Evolutionary conservation across 2,113 vertebrate species (phyloP), one percentile per base, ranked within the genome.

Genomic region (Ariopsis seemanni): DNA sequence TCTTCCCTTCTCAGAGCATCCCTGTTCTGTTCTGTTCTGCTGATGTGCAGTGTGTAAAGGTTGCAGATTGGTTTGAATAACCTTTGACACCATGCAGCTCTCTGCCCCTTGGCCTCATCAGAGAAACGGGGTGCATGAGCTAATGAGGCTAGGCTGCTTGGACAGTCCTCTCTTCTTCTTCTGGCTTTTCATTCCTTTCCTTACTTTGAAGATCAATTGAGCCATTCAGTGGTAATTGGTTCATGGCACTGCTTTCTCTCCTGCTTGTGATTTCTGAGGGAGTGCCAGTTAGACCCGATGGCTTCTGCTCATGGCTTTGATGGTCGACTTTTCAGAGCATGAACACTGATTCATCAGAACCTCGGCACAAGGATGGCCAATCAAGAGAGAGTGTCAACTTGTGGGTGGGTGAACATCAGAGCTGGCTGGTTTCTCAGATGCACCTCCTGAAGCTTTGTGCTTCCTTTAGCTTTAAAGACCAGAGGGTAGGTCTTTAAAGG

Each of bases 241-340:
- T 81, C 52, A 30, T 52, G 72, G 82, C 82, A 58, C n/a, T n/a
- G 7, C 72, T 79, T 84, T 48, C 82, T 87, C 78, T 83, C 12
- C 75, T 81, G 82, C 78, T 18, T 89, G 82, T 77, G 85, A 90
- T 87, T 90, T 83, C 82, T 71, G 88, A 85, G 60, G 63, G 42
- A 4, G n/a, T 89, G 85, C 89, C 71, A 86, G 77, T 63, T 62
- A 55, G 88, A 83, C 75, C 86, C n/a, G 27, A 65, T 82, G 52
- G 84, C 84, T 55, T 50, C 42, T n/a, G 62, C 22, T 67, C 11
- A 86, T 52, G 30, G 78, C 85, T 86, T 90, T 81, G 89, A 48
- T 62, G 82, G 63, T 62, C 55, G 84, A 69, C 65, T 85, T 89
- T 87, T 83, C 80, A 65, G 85, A 92, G 86, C 85, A 62, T 88